Evolutionary conservation across 2,113 vertebrate genomes (phyloP), one percentile per base, ranked within the genome.

Genomic region (Indicator maculatus): DNA sequence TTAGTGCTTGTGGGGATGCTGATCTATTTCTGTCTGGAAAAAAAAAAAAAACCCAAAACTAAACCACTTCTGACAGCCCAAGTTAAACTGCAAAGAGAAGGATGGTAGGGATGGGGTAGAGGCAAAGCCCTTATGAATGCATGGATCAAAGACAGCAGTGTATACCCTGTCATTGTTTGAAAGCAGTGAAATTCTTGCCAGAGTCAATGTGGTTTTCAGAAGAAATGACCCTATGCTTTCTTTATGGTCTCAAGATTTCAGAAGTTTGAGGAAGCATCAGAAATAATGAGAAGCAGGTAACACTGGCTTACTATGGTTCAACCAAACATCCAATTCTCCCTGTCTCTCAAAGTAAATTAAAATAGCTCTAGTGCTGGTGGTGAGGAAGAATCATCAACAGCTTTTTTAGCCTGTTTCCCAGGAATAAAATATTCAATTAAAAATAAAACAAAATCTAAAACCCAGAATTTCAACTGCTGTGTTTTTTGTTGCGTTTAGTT

Each of bases 41-140:
- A 80, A 77, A 17, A 18, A 33, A 78, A 80, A 77, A 17, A 50
- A 56, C 77, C 83, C 80, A 96, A 96, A 50, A 56, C 79, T 83
- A 82, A 96, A 96, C 96, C 83, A 90, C 93, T 95, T 94, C 94
- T 94, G 90, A 93, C 86, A 95, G 80, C n/a, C 47, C 72, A 87
- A 87, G 52, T 65, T 55, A 83, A 93, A 92, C 61, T 66, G 76
- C 30, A 58, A 87, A 80, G 60, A 94, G 78, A 19, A 79, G 50
- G 21, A 64, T 85, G 66, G 63, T 65, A 52, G 83, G 63, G 19
- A 79, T 78, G 59, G 39, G 74, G 36, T 53, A 90, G 47, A 61
- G 79, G 52, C 2, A 1, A 84, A 88, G 80, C n/a, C 59, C 50
- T 44, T n/a, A 14, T n/a, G 86, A 93, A 45, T 12, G 44, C 3